Base-by-base conservation (phyloP, 1,140 invertebrate species). In the Amphibalanus amphitrite region DNA sequence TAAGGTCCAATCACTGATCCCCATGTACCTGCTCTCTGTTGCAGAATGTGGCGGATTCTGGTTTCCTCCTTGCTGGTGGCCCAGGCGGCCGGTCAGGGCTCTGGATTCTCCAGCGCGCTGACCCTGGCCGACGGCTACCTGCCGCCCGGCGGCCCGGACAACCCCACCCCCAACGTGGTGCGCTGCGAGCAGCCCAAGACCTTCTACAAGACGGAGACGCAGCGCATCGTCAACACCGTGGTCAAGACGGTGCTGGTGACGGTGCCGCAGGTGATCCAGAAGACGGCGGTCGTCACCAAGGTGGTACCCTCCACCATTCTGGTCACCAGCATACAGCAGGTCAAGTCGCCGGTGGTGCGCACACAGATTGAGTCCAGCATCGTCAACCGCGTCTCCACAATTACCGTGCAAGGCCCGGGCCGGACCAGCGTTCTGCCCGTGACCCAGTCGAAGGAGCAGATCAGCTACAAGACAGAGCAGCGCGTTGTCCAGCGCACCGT, bases 1-100 rank as follows among this genome's bases (percentile, higher is more conserved):
- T 59, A 59, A 59, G 47, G 47, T 59, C 47, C 47, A 59, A 59
- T 59, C 47, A 59, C 47, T 59, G 47, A 59, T 59, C 47, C 47
- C 47, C 17, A 59, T 20, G 47, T 59, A 59, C 47, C 47, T 59
- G 13, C 38, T 59, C 47, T 59, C 47, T 59, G 47, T 59, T 59
- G 10, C 47, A 59, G 47, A 59, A 59, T 59, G 47, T 59, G 47
- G 47, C 47, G 47, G 47, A 59, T 59, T 59, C 47, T 59, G 47
- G 47, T 59, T 59, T 59, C 47, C 47, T 59, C 20, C 47, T 20
- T 59, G 47, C 23, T 59, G 47, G 10, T 59, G 13, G 47, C 47
- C 20, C 10, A 3, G 47, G 47, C 47, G 10, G 17, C 47, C 13
- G 47, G 13, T 20, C 47, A 59, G 47, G 6, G 17, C 6, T 59